These are phyloP conservation scores for Aratinga solstitialis DNA, from an alignment of 2,797 vertebrate species.

Conservation along the genomic window DNA sequence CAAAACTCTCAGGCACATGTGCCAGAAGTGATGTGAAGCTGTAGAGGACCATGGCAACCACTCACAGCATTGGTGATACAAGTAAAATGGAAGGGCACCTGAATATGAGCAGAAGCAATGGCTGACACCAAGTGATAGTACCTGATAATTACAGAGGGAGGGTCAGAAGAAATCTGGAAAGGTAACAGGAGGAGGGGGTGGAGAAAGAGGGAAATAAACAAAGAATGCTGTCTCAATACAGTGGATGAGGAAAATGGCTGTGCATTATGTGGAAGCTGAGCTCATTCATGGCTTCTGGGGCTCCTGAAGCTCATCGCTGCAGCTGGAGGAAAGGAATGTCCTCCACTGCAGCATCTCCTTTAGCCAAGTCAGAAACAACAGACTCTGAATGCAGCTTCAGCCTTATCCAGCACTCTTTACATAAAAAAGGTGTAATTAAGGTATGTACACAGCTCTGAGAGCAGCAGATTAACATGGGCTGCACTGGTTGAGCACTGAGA, in stretches of 20 bases:
- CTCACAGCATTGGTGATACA: background rate
- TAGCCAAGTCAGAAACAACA: background rate
- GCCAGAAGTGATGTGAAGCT: background rate
- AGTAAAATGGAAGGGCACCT: background rate
- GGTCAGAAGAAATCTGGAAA: background rate
- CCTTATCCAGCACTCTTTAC: background rate
- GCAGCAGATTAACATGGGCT: background rate
- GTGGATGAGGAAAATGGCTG: background rate
- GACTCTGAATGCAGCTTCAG: background rate
- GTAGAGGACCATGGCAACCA: background rate
- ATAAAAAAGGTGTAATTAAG: background rate
- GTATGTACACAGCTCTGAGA: rapidly evolving
- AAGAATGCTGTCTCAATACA: background rate
- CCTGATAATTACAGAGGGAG: background rate
- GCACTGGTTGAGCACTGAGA: background rate
- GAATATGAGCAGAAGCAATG: background rate
- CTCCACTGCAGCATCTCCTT: background rate
- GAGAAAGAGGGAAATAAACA: background rate
- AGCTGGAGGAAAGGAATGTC: background rate
- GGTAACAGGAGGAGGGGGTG: rapidly evolving
- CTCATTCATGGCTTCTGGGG: background rate
- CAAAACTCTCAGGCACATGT: background rate
- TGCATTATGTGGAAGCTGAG: background rate
- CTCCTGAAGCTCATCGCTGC: background rate
- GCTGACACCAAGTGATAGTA: background rate